Percentiles rank a stretch among this genome's conserved stretches.
phyloP scores from a whole-genome alignment of 2,797 vertebrate species.

The Simalia tracyae region DNA sequence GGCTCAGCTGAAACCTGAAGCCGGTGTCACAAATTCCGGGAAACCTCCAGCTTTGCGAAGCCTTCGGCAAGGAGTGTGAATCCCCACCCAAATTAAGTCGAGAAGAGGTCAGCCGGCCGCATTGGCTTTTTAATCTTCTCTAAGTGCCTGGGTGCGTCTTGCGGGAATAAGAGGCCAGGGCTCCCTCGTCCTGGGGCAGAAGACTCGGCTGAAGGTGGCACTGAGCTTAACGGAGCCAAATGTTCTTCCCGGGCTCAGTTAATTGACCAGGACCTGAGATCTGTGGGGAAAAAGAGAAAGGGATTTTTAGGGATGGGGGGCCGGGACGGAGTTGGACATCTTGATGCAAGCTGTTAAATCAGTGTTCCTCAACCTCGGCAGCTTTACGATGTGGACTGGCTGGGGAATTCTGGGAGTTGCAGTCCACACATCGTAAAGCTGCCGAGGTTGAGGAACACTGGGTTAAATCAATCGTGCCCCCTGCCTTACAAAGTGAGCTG shows the following conservation, averaged over 20 bases:
- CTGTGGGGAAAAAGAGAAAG: slow-evolving; percentile 60
- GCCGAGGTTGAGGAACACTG: no score
- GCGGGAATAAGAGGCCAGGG: not conserved
- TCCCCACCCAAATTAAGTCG: not conserved
- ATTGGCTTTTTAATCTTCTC: not conserved
- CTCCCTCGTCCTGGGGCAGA: not conserved
- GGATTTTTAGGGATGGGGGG: slow-evolving; percentile 22
- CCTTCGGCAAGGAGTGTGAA: slow-evolving; percentile 38
- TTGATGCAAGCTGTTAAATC: no score
- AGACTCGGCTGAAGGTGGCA: slow-evolving; percentile 20
- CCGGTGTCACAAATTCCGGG: not conserved
- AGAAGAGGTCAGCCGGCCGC: slow-evolving; percentile 34
- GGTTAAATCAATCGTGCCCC: not conserved
- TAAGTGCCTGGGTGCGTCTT: not conserved
- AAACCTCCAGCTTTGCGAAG: slow-evolving; percentile 30
- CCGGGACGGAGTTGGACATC: not conserved
- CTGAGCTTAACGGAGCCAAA: slow-evolving; percentile 60
- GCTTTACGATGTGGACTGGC: no score
- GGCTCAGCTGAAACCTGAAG: not conserved
- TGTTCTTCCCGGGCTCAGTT: slow-evolving; percentile 63
- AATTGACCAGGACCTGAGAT: slow-evolving; percentile 75
- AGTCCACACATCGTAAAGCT: no score
- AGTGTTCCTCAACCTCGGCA: no score
- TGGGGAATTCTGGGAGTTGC: no score
- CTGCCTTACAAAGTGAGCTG: not conserved